Evolutionary conservation across 2,797 vertebrate species (phyloP).

Genomic region (Cetoscarus ocellatus): DNA sequence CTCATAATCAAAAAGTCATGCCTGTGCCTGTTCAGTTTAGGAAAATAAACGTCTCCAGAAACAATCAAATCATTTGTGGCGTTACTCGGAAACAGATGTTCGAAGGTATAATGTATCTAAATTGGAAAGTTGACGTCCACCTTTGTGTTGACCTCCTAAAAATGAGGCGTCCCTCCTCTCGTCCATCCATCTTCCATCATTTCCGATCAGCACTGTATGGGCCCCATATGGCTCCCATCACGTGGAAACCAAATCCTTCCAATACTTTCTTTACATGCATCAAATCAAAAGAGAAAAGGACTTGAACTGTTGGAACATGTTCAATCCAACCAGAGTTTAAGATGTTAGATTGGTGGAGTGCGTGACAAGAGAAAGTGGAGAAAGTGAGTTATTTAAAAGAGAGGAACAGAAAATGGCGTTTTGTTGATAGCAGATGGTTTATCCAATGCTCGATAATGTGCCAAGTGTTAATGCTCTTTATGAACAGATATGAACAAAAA

Average conservation of each 20-base stretch:
- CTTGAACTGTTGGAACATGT: conserved; percentile 11
- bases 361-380: neutral
- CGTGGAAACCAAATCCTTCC: conserved; percentile 23
- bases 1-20: conserved; percentile 4
- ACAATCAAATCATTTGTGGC: neutral
- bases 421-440: neutral
- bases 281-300: conserved; percentile 27
- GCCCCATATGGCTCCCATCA: conserved; percentile 38
- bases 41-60: neutral
- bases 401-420: neutral
- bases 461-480: neutral
- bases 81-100: conserved; percentile 35
- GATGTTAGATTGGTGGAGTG: neutral
- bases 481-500: too few relatives aligned
- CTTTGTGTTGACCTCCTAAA: conserved; percentile 7
- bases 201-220: neutral
- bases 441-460: neutral
- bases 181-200: conserved; percentile 1
- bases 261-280: conserved; percentile 8
- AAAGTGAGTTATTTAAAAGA: neutral
- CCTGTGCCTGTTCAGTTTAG: too few relatives aligned
- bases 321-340: neutral
- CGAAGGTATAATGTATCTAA: neutral
- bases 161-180: neutral
- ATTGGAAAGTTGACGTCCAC: neutral